phyloP scores from a whole-genome alignment of 2,888 invertebrate genomes.

The Enchytraeus crypticus region DNA sequence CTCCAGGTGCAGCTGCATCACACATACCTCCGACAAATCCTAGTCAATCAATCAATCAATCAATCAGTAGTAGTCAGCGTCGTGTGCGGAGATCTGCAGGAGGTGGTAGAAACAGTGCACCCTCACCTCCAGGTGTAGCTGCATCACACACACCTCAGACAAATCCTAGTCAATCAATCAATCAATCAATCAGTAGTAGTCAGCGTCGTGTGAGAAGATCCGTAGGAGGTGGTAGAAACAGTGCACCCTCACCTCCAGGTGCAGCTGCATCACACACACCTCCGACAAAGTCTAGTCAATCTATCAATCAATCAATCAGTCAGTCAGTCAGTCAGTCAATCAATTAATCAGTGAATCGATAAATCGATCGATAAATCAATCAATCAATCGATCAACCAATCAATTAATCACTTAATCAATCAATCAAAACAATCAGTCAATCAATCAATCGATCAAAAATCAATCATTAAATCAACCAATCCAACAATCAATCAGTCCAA shows the following conservation, averaged over 20 bases:
- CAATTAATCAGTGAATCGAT: no score
- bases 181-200: conserved; percentile 56
- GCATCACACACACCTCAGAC: conserved; percentile 60
- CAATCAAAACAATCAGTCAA: no score
- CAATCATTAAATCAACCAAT: no score
- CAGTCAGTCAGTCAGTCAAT: no score
- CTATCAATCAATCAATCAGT: no score
- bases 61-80: conserved; percentile 48
- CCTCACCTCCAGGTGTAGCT: conserved; percentile 83
- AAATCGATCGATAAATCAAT: no score
- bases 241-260: conserved; percentile 85
- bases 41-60: conserved; percentile 68
- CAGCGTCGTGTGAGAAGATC: conserved; percentile 41
- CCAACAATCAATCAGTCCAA: no score
- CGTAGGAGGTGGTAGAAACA: conserved; percentile 84
- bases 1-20: conserved; percentile 68
- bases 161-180: no score
- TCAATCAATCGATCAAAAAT: no score
- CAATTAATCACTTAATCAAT: no score
- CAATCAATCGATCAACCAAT: no score
- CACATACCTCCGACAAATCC: conserved; percentile 67
- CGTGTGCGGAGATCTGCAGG: conserved; percentile 53
- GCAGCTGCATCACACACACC: conserved; percentile 72
- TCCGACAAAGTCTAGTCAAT: conserved; percentile 21
- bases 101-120: conserved; percentile 93